Evolutionary conservation across 2,113 vertebrate species (phyloP).

Genomic region (Oreotrochilus melanogaster): DNA sequence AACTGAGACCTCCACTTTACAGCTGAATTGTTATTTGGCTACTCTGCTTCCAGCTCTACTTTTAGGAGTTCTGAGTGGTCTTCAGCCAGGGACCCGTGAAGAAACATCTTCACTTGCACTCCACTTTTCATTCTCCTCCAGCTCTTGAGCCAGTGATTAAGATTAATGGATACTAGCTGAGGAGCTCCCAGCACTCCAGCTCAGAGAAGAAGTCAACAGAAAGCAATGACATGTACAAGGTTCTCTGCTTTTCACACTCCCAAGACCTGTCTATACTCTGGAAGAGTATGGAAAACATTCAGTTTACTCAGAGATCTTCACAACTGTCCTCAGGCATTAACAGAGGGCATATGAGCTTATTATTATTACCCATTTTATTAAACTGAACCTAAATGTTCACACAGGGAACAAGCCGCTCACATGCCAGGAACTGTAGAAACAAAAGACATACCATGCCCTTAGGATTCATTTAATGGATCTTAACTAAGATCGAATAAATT

Average conservation of each 20-base stretch:
- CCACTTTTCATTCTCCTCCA: not conserved
- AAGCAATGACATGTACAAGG: rapidly evolving
- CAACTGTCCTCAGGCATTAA: not conserved
- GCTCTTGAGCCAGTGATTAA: not conserved
- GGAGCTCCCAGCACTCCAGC: not conserved
- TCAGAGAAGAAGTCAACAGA: not conserved
- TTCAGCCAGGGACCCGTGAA: not conserved
- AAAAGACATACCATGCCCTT: not conserved
- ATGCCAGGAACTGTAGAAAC: not conserved
- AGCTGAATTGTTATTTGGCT: not conserved
- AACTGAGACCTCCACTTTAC: not conserved
- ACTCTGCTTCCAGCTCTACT: not conserved
- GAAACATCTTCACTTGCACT: not conserved
- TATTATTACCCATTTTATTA: not conserved
- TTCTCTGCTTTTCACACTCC: not conserved
- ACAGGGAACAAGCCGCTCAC: not conserved
- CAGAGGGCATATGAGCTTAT: not conserved
- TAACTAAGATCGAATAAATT: not conserved
- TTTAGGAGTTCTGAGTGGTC: not conserved
- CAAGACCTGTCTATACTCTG: not conserved
- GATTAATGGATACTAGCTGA: not conserved
- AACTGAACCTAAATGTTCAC: not conserved
- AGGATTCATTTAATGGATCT: not conserved
- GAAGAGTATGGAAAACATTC: not conserved
- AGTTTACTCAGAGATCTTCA: not conserved